These are phyloP conservation scores for Sarcophilus harrisii DNA, from an alignment of 2,797 vertebrate species.

Conservation along the genomic window DNA sequence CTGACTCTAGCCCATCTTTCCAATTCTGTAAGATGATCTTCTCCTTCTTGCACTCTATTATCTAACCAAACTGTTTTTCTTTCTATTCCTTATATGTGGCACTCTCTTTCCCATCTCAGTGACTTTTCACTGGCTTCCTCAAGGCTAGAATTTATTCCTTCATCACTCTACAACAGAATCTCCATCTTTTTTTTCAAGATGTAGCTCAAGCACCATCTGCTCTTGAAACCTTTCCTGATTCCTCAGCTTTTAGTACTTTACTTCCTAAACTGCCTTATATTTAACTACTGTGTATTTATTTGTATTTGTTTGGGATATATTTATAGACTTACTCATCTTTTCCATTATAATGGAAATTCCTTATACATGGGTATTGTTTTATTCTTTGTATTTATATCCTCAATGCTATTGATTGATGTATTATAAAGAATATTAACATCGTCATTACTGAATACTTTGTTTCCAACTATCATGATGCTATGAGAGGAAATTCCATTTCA, in stretches of 20 bases:
- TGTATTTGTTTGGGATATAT: background rate
- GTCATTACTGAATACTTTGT: background rate
- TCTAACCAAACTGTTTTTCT: background rate
- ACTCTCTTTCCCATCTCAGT: background rate
- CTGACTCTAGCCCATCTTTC: background rate
- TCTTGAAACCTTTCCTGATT: background rate
- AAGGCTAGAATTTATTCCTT: background rate
- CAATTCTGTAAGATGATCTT: background rate
- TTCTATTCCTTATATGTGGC: too few relatives aligned
- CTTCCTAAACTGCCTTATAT: too few relatives aligned
- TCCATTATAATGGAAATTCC: background rate
- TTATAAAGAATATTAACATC: background rate
- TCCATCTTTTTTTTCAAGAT: background rate
- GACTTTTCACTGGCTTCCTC: background rate
- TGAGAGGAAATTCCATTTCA: background rate
- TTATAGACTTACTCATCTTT: background rate
- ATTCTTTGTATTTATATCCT: background rate
- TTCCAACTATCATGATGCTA: background rate
- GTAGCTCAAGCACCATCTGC: background rate
- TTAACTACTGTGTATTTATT: background rate
- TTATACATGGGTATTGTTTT: background rate
- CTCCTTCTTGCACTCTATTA: background rate
- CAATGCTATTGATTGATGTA: background rate
- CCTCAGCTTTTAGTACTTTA: background rate
- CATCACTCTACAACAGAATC: background rate